These are phyloP conservation scores for Cotesia congregata DNA, from an alignment of 2,888 invertebrate species.

Conservation along the genomic window DNA sequence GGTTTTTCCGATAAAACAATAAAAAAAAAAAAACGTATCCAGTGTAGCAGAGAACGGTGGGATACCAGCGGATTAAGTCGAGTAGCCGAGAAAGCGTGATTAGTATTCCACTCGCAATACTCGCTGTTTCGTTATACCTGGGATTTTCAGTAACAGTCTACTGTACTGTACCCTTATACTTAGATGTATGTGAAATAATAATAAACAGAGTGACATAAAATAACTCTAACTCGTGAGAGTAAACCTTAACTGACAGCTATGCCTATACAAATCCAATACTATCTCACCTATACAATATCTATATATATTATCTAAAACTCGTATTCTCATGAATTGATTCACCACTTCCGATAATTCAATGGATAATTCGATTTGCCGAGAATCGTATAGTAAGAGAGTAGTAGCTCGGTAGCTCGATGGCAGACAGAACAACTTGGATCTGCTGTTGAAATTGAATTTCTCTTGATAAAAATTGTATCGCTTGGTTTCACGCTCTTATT, in stretches of 20 bases:
- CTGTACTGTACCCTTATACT: not conserved
- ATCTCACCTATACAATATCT: not conserved
- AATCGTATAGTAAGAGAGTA: slow-evolving; percentile 51
- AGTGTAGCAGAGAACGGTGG: slow-evolving; percentile 19
- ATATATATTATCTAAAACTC: not conserved
- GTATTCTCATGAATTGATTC: slow-evolving; percentile 33
- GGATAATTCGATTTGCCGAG: slow-evolving; percentile 64
- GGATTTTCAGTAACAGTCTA: not conserved
- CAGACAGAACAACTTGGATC: slow-evolving; percentile 46
- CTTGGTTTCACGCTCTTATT: slow-evolving; percentile 35
- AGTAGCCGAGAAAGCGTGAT: slow-evolving; percentile 27
- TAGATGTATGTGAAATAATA: not conserved
- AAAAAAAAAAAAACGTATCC: slow-evolving; percentile 14
- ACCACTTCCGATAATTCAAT: slow-evolving; percentile 61
- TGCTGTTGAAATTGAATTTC: slow-evolving; percentile 63
- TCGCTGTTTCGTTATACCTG: slow-evolving; percentile 23
- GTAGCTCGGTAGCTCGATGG: not conserved
- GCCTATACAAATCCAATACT: slow-evolving; percentile 2
- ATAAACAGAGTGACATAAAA: slow-evolving; percentile 7
- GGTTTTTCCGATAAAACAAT: not conserved
- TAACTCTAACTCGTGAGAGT: not conserved
- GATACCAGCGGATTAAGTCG: slow-evolving; percentile 30
- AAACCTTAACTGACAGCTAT: not conserved
- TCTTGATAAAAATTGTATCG: slow-evolving; percentile 64
- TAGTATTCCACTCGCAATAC: slow-evolving; percentile 38